Conservation (phyloP, 1,140 invertebrate genomes). For the Reticulitermes speratus region DNA sequence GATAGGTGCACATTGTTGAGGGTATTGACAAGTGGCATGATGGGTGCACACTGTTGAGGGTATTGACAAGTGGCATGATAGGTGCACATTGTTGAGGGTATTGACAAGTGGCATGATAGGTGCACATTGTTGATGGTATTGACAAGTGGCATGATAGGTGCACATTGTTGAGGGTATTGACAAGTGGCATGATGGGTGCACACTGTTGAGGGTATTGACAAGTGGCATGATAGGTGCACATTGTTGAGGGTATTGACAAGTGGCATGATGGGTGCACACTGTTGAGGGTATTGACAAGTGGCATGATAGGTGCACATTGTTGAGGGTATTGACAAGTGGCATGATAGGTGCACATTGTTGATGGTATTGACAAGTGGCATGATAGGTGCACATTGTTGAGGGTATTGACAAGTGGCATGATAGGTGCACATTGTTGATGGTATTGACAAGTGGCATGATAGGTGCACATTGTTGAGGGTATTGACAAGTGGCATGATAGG, state of each 20-base stretch:
- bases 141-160: background rate
- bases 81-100: background rate
- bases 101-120: background rate
- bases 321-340: background rate
- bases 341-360: too few species aligned
- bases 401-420: background rate
- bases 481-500: background rate
- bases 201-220: background rate
- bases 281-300: background rate
- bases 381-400: too few species aligned
- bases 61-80: background rate
- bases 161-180: background rate
- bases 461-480: background rate
- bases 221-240: too few species aligned
- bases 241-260: background rate
- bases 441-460: background rate
- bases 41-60: too few species aligned
- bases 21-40: background rate
- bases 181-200: background rate
- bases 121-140: background rate
- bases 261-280: too few species aligned
- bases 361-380: background rate
- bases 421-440: background rate
- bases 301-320: too few species aligned
- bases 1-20: too few species aligned